A percentile compares a stretch with the other conserved stretches of the same genome.
Conservation (phyloP, 2,888 invertebrate genomes). For the Drepanosiphum platanoidis region DNA sequence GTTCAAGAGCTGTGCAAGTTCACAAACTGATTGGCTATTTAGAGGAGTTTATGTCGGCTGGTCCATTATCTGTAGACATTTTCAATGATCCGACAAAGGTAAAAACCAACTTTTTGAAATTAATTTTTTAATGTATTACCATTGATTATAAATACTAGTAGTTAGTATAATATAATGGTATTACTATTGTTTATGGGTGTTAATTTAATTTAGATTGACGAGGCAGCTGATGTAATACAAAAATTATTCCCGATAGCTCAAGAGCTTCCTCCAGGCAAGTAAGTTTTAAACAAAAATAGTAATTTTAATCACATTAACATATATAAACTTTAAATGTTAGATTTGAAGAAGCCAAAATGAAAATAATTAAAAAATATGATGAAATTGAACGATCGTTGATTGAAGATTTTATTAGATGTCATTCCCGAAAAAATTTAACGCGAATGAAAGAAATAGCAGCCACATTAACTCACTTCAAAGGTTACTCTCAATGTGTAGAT, state of each 20-base stretch:
- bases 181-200: slow-evolving; percentile 63
- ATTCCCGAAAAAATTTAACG: slow-evolving; percentile 82
- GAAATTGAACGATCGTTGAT: slow-evolving; percentile 89
- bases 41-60: slow-evolving; percentile 69
- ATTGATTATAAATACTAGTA: no score
- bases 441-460: slow-evolving; percentile 94
- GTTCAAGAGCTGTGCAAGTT: slow-evolving; percentile 94
- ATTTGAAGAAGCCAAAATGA: slow-evolving; percentile 84
- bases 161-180: no score
- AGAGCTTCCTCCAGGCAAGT: slow-evolving; percentile 88
- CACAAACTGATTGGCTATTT: slow-evolving; percentile 80
- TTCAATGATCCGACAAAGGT: slow-evolving; percentile 87
- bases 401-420: slow-evolving; percentile 92
- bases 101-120: slow-evolving; percentile 64
- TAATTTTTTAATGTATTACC: no score
- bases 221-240: slow-evolving; percentile 97
- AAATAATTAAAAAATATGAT: slow-evolving; percentile 88
- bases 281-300: slow-evolving; percentile 65
- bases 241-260: slow-evolving; percentile 95
- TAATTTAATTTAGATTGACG: slow-evolving; percentile 75
- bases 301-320: slow-evolving; percentile 3
- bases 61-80: slow-evolving; percentile 83
- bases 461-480: slow-evolving; percentile 94
- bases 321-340: slow-evolving; percentile 52
- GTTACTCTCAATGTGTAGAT: slow-evolving; percentile 95